Base-by-base conservation (phyloP, 2,113 vertebrate species). In the Columbina picui region DNA sequence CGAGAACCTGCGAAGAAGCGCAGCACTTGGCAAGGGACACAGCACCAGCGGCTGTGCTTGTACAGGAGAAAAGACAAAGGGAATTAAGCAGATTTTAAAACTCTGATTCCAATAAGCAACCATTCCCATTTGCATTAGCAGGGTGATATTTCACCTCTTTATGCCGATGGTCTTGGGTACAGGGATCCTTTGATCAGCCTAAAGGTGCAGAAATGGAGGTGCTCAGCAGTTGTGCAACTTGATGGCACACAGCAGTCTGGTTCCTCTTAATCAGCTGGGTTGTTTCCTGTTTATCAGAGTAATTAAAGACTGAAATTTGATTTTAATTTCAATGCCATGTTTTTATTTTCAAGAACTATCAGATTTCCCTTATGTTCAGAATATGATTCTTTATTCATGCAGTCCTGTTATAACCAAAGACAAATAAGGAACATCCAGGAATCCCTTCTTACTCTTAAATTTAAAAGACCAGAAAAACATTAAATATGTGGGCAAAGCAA, bases 151-250 rank as follows among this genome's bases (percentile, higher is more conserved):
- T 45, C 22, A 10, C 21, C 39, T 73, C 8, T 3, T 11, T 20
- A 11, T 7, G 23, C 14, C 2, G 1, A 7, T 1, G 0, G 11
- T 34, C 50, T 0, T 18, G 57, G 34, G 61, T 29, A 86, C 29
- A 22, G 17, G 32, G 22, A 2, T 45, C 22, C n/a, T 53, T n/a
- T 22, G 12, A 36, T 8, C 43, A 50, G 5, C 32, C 47, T 22
- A 3, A 13, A 55, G 29, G 32, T 1, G 1, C 25, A 74, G 60
- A 78, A 14, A 17, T 19, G 38, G 1, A 43, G 61, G 53, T 65
- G 45, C n/a, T 16, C 55, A 77, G 91, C 2, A 3, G 53, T 14
- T 26, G 20, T 10, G 26, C 43, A 41, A 3, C 23, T 56, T 13
- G 30, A 30, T 77, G 68, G 32, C 88, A 50, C 0, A 4, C 18